Percentiles rank a stretch among this genome's conserved stretches.
These are phyloP conservation scores for Trissonchulus latispiculum DNA, from an alignment of 2,888 invertebrate species.

Conservation along the genomic window DNA sequence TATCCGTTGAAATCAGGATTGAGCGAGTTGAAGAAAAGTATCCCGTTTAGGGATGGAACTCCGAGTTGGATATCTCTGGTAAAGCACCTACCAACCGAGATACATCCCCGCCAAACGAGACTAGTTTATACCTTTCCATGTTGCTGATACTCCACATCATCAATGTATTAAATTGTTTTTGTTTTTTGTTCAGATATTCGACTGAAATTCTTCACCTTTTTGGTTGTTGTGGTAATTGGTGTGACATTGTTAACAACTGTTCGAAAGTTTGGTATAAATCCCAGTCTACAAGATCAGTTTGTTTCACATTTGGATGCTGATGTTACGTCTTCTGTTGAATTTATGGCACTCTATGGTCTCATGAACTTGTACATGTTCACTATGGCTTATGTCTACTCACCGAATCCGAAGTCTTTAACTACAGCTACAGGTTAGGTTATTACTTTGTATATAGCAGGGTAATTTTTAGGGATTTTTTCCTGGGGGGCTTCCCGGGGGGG, in stretches of 20 bases:
- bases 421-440: constrained; percentile 5
- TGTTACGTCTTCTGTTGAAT: constrained; percentile 82
- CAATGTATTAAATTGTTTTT: too few relatives aligned
- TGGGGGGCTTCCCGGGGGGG: too few relatives aligned
- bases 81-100: too few relatives aligned
- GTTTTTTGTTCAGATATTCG: constrained; percentile 65
- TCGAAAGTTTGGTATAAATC: constrained; percentile 73
- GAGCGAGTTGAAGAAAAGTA: too few relatives aligned
- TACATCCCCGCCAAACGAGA: too few relatives aligned
- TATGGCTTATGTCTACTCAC: constrained; percentile 87
- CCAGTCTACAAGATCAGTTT: constrained; percentile 77
- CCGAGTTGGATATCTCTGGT: too few relatives aligned
- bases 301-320: constrained; percentile 74
- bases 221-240: constrained; percentile 68
- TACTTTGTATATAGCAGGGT: background rate
- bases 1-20: too few relatives aligned
- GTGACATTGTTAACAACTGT: constrained; percentile 65
- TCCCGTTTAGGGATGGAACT: too few relatives aligned
- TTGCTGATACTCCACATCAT: too few relatives aligned
- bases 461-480: background rate
- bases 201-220: constrained; percentile 73
- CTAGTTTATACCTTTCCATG: too few relatives aligned
- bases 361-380: constrained; percentile 85
- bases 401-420: constrained; percentile 47
- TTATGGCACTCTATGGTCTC: constrained; percentile 86